phyloP scores from a whole-genome alignment of 1,140 invertebrate genomes.

The Drosophila ohnishii region DNA sequence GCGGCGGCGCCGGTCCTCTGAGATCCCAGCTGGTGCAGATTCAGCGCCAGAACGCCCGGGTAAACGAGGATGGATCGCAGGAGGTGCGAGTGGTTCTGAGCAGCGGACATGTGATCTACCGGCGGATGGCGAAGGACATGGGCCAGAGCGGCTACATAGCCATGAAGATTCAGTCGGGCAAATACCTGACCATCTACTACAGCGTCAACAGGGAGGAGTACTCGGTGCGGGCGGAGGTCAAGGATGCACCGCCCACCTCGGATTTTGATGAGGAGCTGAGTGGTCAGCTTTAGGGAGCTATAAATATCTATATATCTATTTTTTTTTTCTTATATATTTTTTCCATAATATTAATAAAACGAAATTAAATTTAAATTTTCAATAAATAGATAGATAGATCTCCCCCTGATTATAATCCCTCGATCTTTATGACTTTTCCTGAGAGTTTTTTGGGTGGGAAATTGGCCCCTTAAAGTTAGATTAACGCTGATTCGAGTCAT shows the following conservation, averaged over 20 bases:
- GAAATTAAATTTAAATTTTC: neutral
- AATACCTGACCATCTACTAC: conserved; percentile 67
- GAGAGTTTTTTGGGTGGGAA: neutral
- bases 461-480: neutral
- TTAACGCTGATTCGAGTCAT: neutral
- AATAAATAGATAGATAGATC: neutral
- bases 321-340: neutral
- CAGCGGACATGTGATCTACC: conserved; percentile 66
- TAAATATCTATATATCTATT: neutral
- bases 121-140: conserved; percentile 36
- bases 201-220: conserved; percentile 70
- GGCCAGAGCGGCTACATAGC: conserved; percentile 58
- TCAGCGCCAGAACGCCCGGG: conserved; percentile 50
- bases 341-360: neutral
- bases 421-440: neutral
- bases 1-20: neutral
- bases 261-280: conserved; percentile 49
- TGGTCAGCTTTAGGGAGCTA: conserved; percentile 20
- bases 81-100: conserved; percentile 61
- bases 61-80: conserved; percentile 60
- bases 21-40: conserved; percentile 49
- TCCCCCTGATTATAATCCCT: neutral
- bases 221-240: conserved; percentile 63
- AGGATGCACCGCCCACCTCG: conserved; percentile 34
- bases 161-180: conserved; percentile 45